These are phyloP conservation scores for Anneissia japonica DNA, from an alignment of 35 echinoderm and acorn worm genomes.

Conservation along the genomic window DNA sequence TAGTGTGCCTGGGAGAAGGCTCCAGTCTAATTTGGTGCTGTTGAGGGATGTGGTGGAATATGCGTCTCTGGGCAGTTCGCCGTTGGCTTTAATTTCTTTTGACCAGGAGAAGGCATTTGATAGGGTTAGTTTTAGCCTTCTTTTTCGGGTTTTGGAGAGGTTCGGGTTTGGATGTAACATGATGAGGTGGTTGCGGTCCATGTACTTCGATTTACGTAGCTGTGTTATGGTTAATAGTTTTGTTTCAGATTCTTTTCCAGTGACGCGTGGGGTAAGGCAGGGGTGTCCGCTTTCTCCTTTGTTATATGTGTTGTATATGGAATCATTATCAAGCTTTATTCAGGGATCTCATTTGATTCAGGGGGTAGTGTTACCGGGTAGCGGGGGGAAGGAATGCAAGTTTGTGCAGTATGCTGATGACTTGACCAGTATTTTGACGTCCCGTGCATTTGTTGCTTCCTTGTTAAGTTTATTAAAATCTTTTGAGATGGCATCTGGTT, in stretches of 20 bases:
- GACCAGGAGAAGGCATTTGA: conserved; percentile 55
- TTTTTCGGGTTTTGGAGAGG: conserved; percentile 13
- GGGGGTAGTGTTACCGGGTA: background rate
- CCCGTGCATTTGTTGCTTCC: background rate
- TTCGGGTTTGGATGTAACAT: conserved; percentile 22
- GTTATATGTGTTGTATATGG: conserved; percentile 29
- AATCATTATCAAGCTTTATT: background rate
- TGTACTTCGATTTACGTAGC: conserved; percentile 26
- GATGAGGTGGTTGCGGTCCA: conserved; percentile 21
- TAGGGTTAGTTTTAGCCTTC: conserved; percentile 8
- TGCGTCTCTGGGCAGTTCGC: background rate
- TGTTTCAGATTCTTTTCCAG: conserved; percentile 4
- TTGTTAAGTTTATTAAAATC: background rate
- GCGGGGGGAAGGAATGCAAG: background rate
- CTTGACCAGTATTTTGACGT: background rate
- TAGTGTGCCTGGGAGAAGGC: background rate
- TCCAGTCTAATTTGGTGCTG: conserved; percentile 16
- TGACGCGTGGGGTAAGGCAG: conserved; percentile 34
- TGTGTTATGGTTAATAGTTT: conserved; percentile 10
- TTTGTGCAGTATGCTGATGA: conserved; percentile 8
- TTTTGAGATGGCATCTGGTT: background rate
- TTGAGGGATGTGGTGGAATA: conserved; percentile 16
- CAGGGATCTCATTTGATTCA: background rate
- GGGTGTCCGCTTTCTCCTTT: conserved; percentile 42
- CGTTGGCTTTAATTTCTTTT: background rate